Conservation (phyloP, 2,797 vertebrate species). For the Onychomys arenicola region DNA sequence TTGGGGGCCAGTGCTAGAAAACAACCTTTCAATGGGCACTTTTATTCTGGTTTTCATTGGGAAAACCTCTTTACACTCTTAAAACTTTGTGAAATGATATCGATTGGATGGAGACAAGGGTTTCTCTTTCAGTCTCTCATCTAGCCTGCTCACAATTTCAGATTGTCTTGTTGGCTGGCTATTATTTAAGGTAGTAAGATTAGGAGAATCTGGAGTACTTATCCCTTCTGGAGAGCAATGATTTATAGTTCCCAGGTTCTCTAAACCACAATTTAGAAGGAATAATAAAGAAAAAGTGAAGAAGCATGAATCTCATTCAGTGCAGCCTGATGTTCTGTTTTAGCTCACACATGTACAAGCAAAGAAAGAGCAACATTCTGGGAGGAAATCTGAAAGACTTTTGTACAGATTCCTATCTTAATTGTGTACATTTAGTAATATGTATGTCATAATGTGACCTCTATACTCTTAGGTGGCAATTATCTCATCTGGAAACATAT, state of each 20-base stretch:
- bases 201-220: not conserved
- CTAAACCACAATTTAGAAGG: conserved; percentile 25
- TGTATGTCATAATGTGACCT: not conserved
- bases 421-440: not conserved
- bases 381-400: not conserved
- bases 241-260: conserved; percentile 42
- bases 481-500: not conserved
- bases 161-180: not conserved
- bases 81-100: conserved; percentile 83
- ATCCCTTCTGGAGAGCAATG: not conserved
- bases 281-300: not conserved
- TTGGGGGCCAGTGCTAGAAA: not conserved
- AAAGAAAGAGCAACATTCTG: not conserved
- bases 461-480: not conserved
- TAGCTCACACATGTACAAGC: not conserved
- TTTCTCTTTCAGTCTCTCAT: conserved; percentile 78
- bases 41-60: conserved; percentile 85
- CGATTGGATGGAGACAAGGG: conserved; percentile 78
- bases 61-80: conserved; percentile 82
- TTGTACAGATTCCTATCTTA: not conserved
- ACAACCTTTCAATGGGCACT: conserved; percentile 78
- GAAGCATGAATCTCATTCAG: not conserved
- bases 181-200: not conserved
- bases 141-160: not conserved
- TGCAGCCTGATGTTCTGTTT: not conserved